Evolutionary conservation across 2,888 invertebrate genomes (phyloP), one percentile per base, ranked within the genome.

Genomic region (Cenopis cana): DNA sequence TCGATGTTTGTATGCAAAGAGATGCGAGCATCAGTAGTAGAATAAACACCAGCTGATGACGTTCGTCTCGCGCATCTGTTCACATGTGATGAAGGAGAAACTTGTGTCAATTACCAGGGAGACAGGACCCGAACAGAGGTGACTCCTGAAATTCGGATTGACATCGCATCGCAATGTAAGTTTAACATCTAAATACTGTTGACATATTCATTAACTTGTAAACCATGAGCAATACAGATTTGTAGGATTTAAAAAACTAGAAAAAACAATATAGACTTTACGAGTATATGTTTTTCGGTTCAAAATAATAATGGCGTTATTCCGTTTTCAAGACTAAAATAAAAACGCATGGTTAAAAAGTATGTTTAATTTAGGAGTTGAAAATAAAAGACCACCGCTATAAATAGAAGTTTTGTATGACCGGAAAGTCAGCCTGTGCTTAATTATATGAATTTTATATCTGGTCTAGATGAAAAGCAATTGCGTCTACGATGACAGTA

Each of bases 81-180:
- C n/a, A n/a, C n/a, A 18, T 61, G 70, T 55, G 49, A 71, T 71
- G 70, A 66, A 55, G 65, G 29, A 64, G 59, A 69, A 46, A 66
- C 24, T 49, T 18, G 54, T 62, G 55, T 10, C 59, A 11, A 20
- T 14, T 49, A 52, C 66, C 65, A 60, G 66, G 66, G 54, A 29
- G 57, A 10, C 29, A 57, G 36, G 57, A 56, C 38, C 24, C 38
- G 59, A 46, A 12, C 20, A 56, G 33, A 52, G 65, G 69, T 59
- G 66, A 60, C 52, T 54, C 60, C 29, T 36, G 59, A 49, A 29
- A 18, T n/a, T 56, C 20, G 61, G 61, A 67, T 50, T 61, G 2
- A 24, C 66, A 41, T 29, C 10, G 24, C 12, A 33, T 50, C 10
- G 64, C 29, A 54, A 68, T 68, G 68, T 68, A n/a, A 72, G 72